Evolutionary conservation across 1,140 invertebrate genomes (phyloP).

Genomic region (Campoletis sonorensis): DNA sequence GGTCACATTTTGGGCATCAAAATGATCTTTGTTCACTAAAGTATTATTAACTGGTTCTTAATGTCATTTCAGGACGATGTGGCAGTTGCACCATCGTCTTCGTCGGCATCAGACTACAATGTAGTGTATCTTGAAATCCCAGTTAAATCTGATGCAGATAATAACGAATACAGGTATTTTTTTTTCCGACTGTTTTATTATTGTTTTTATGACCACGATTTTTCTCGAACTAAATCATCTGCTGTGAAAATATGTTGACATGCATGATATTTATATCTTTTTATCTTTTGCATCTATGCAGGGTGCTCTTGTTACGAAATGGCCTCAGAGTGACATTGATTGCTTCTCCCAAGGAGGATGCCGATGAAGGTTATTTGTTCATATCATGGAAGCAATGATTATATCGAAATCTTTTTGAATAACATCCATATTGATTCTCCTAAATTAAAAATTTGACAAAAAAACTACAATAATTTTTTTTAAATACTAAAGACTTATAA

Average conservation of each 20-base stretch:
- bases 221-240: too few species aligned
- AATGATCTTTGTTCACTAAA: too few species aligned
- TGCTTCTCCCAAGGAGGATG: not conserved
- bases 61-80: too few species aligned
- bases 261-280: not conserved
- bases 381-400: too few species aligned
- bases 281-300: not conserved
- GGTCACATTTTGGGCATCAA: too few species aligned
- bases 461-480: too few species aligned
- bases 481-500: too few species aligned
- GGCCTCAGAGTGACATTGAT: not conserved
- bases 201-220: not conserved
- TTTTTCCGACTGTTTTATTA: not conserved
- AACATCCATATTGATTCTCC: too few species aligned
- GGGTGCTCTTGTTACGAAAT: not conserved
- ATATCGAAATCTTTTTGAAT: too few species aligned
- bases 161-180: not conserved
- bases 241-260: not conserved
- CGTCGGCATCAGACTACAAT: not conserved
- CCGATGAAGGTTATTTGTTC: slow-evolving; percentile 55
- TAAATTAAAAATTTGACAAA: too few species aligned
- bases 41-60: too few species aligned
- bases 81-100: too few species aligned
- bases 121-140: not conserved
- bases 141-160: not conserved